Evolutionary conservation across 2,113 vertebrate species (phyloP).

Genomic region (Phainopepla nitens): DNA sequence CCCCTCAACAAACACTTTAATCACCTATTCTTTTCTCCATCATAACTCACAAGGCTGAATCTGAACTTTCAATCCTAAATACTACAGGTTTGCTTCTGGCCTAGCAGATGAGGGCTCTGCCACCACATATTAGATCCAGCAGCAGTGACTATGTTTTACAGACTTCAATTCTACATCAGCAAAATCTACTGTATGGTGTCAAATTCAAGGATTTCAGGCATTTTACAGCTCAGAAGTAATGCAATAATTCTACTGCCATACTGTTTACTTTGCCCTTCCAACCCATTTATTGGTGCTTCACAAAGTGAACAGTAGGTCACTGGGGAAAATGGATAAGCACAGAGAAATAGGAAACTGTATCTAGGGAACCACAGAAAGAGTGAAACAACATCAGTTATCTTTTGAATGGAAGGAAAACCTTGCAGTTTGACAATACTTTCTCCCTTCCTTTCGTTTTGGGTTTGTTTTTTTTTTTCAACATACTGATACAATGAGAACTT

Average conservation of each 20-base stretch:
- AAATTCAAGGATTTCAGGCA: background rate
- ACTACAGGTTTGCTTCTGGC: background rate
- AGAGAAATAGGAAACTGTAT: background rate
- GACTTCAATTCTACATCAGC: background rate
- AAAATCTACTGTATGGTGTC: background rate
- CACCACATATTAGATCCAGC: background rate
- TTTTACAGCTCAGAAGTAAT: background rate
- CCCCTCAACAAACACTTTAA: background rate
- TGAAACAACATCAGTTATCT: background rate
- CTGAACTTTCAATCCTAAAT: background rate
- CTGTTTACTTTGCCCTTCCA: constrained; percentile 6
- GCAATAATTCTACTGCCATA: background rate
- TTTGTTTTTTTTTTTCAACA: background rate
- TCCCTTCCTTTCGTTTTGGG: background rate
- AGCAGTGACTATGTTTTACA: background rate
- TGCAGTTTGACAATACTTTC: background rate
- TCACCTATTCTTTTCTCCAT: background rate
- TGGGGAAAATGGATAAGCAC: background rate
- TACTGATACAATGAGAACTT: background rate
- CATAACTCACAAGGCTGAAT: background rate
- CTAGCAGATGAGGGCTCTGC: background rate
- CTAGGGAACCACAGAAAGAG: background rate
- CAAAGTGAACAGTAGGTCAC: constrained; percentile 3
- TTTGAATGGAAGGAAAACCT: background rate
- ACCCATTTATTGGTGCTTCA: background rate